These are phyloP conservation scores for Urocitellus parryii DNA, from an alignment of 2,113 vertebrate genomes.

Conservation along the genomic window DNA sequence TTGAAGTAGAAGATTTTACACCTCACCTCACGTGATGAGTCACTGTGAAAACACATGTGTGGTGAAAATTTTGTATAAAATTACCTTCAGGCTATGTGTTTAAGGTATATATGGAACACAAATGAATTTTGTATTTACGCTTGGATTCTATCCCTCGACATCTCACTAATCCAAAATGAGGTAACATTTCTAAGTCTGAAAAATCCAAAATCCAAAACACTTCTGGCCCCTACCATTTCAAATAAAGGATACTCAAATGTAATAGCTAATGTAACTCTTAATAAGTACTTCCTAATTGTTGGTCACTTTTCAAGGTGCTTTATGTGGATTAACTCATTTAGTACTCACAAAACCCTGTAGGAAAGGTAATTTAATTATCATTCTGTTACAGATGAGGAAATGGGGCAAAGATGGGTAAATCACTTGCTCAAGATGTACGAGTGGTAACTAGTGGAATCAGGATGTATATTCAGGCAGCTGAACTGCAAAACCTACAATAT, in stretches of 20 bases:
- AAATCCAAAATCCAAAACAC: not conserved
- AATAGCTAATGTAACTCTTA: not conserved
- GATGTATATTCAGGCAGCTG: not conserved
- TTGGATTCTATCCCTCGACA: not conserved
- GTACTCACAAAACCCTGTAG: not conserved
- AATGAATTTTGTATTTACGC: not conserved
- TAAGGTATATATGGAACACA: not conserved
- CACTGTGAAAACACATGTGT: not conserved
- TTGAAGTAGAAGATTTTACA: not conserved
- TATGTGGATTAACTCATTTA: not conserved
- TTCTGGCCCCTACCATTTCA: not conserved
- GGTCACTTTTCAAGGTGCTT: not conserved
- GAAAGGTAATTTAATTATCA: not conserved
- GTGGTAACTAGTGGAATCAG: not conserved
- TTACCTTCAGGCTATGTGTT: not conserved
- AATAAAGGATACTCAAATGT: not conserved
- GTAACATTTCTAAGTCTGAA: not conserved
- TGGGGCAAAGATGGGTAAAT: not conserved
- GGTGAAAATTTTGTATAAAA: not conserved
- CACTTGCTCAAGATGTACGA: not conserved
- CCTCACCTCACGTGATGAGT: not conserved
- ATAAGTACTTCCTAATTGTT: not conserved
- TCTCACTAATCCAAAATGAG: not conserved
- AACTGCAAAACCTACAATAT: not conserved
- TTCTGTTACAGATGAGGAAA: constrained; percentile 44